These are phyloP conservation scores for Uria lomvia DNA, from an alignment of 2,113 vertebrate species.

Conservation along the genomic window DNA sequence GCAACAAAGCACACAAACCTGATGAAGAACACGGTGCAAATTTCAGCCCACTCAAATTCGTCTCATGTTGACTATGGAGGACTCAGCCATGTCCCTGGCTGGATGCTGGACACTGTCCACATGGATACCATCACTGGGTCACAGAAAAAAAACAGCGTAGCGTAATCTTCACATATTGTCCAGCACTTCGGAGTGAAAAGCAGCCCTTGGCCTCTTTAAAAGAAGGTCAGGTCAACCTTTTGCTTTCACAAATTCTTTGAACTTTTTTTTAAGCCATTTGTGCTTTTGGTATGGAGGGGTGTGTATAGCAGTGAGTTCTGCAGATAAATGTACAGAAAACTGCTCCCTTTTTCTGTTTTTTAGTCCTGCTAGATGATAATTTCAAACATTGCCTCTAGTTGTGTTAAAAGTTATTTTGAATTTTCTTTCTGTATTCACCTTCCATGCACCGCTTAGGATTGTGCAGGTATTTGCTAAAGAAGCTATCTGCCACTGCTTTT, in stretches of 20 bases:
- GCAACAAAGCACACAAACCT: background rate
- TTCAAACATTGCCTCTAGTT: background rate
- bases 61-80: background rate
- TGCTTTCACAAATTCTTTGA: background rate
- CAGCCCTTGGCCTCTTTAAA: background rate
- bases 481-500: background rate
- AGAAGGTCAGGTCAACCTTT: background rate
- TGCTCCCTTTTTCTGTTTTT: background rate
- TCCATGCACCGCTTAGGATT: background rate
- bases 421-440: background rate
- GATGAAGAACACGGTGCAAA: background rate
- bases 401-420: background rate
- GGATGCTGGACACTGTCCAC: background rate
- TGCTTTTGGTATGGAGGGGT: background rate
- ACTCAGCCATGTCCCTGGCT: background rate
- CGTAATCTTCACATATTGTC: background rate
- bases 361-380: background rate
- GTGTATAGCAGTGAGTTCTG: background rate
- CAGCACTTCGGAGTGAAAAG: background rate
- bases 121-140: background rate
- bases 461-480: background rate
- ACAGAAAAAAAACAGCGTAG: background rate
- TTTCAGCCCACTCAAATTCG: background rate
- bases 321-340: background rate
- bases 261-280: background rate